Percentiles rank a stretch among this genome's conserved stretches.
Conservation (phyloP, 2,888 invertebrate genomes). For the Sepioteuthis lessoniana region DNA sequence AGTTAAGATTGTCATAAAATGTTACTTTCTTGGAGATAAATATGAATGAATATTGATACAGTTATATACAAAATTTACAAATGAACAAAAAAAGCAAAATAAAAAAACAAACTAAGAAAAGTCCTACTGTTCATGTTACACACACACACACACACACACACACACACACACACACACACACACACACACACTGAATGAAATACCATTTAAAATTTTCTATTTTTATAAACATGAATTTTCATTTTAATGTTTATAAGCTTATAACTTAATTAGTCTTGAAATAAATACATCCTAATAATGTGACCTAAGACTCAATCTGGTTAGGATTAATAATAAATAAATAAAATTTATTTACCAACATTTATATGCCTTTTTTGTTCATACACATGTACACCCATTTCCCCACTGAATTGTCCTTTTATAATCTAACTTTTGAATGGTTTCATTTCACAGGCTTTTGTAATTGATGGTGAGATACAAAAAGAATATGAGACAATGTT, state of each 20-base stretch:
- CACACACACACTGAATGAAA: neutral
- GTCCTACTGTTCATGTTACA: neutral
- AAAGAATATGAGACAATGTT: conserved; percentile 69
- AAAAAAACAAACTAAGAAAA: too few species aligned
- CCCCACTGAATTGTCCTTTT: neutral
- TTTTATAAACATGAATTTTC: neutral
- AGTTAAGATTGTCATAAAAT: too few species aligned
- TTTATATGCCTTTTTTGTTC: neutral
- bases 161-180: neutral
- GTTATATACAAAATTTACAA: too few species aligned
- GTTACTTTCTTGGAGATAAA: too few species aligned
- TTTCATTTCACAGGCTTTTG: conserved; percentile 66
- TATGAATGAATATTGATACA: too few species aligned
- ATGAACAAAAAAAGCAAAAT: too few species aligned
- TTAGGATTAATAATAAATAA: too few species aligned
- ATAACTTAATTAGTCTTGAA: neutral
- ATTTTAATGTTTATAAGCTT: neutral
- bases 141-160: neutral
- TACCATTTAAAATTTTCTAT: neutral
- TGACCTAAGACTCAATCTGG: too few species aligned
- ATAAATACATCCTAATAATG: too few species aligned
- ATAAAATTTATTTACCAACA: neutral
- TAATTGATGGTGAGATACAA: conserved; percentile 66
- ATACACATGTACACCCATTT: neutral
- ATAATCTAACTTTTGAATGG: neutral